These are phyloP conservation scores for Marronus borbonicus DNA, from an alignment of 2,888 invertebrate species.

Conservation along the genomic window DNA sequence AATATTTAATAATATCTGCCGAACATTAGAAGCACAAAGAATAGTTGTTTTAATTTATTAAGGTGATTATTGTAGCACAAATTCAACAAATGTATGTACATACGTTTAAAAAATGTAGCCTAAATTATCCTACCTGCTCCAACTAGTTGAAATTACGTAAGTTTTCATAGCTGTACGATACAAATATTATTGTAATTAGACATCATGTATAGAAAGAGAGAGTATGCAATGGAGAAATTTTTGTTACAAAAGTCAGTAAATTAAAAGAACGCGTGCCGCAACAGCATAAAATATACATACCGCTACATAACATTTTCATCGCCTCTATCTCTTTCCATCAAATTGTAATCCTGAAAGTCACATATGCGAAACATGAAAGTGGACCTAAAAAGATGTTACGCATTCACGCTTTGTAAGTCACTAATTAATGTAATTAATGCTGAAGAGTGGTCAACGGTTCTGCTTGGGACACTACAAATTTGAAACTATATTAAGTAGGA, in stretches of 20 bases:
- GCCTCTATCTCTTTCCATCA: conserved; percentile 3
- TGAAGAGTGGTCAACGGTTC: not conserved
- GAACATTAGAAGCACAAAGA: too few relatives aligned
- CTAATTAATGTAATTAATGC: conserved; percentile 28
- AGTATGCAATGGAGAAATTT: conserved; percentile 28
- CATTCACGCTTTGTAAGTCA: conserved; percentile 15
- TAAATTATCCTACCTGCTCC: too few relatives aligned
- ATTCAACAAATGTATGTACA: too few relatives aligned
- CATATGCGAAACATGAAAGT: not conserved
- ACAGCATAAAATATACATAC: conserved; percentile 5
- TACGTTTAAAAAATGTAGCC: too few relatives aligned
- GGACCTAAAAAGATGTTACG: not conserved
- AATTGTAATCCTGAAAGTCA: not conserved
- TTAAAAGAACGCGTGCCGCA: conserved; percentile 21
- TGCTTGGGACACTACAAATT: not conserved
- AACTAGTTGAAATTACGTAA: not conserved
- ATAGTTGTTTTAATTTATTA: too few relatives aligned
- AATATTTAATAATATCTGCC: too few relatives aligned
- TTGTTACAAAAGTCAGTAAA: conserved; percentile 33
- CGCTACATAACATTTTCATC: not conserved
- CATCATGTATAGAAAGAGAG: conserved; percentile 12
- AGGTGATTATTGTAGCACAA: too few relatives aligned
- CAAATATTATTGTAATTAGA: conserved; percentile 14
- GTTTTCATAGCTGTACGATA: not conserved
- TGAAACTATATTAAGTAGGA: too few relatives aligned